These are phyloP conservation scores for Pristiophorus japonicus DNA, from an alignment of 2,113 vertebrate species.

Conservation along the genomic window DNA sequence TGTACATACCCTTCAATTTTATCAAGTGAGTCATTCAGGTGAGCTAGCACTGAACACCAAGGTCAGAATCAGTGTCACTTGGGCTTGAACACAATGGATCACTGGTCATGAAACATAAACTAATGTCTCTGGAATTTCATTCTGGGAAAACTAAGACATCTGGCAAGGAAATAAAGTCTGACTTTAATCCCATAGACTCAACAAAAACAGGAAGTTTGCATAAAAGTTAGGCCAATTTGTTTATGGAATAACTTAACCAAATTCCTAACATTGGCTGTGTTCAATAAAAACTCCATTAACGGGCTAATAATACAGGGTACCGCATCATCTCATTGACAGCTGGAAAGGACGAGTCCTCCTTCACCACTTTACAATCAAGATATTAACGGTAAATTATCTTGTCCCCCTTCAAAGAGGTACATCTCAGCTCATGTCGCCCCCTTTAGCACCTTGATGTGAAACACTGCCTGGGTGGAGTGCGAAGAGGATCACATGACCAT, in stretches of 20 bases:
- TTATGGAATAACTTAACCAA: not conserved
- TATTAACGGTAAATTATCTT: not conserved
- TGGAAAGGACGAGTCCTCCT: not conserved
- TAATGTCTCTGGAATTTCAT: not conserved
- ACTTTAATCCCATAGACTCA: not conserved
- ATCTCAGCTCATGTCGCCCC: not conserved
- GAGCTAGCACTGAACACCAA: not conserved
- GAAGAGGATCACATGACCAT: not conserved
- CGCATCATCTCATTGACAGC: not conserved
- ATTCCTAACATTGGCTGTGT: not conserved
- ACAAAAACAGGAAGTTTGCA: not conserved
- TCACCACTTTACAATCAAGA: not conserved
- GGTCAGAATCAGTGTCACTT: not conserved
- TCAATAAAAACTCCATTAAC: not conserved
- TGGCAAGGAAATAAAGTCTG: not conserved
- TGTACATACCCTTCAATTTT: not conserved
- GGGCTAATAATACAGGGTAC: not conserved
- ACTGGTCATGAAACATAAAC: not conserved
- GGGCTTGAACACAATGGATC: not conserved
- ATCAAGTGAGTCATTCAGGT: not conserved
- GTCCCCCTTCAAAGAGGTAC: not conserved
- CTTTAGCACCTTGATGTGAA: not conserved
- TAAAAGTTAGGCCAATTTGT: not conserved
- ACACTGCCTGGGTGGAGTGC: not conserved
- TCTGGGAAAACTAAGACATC: not conserved